A percentile compares a stretch with the other conserved stretches of the same genome.
phyloP scores from a whole-genome alignment of 2,797 vertebrate species.

The Gallirallus australis region DNA sequence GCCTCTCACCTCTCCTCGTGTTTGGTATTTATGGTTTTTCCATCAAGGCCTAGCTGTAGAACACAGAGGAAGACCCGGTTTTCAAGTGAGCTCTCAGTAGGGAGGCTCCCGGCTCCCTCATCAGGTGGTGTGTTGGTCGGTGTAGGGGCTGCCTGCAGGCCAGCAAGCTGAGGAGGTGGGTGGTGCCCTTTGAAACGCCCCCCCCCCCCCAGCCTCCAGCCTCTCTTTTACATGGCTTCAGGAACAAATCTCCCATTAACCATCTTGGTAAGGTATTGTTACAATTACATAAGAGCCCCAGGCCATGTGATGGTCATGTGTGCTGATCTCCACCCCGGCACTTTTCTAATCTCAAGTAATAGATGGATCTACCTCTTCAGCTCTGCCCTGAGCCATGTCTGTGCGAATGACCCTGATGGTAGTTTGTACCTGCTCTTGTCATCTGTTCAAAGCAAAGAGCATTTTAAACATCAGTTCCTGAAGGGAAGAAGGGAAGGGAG shows the following conservation, averaged over 20 bases:
- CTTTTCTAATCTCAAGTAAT: slow-evolving; percentile 5
- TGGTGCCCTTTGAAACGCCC: background rate
- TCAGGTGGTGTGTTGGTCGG: background rate
- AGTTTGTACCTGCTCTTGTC: background rate
- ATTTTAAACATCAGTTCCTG: background rate
- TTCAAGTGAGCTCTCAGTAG: background rate
- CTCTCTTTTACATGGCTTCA: background rate
- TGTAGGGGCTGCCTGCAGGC: background rate
- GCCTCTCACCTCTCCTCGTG: background rate
- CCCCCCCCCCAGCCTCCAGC: background rate
- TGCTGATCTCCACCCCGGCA: background rate
- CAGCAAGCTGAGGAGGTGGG: accelerated
- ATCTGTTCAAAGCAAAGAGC: background rate
- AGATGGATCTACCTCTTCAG: background rate
- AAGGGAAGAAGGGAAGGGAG: background rate
- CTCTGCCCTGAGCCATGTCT: background rate
- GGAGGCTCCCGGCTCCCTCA: background rate
- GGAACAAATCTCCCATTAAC: background rate
- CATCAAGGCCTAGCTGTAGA: background rate
- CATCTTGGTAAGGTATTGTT: background rate
- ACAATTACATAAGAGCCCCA: background rate
- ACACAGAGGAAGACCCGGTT: background rate
- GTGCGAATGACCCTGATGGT: background rate
- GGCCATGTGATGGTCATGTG: background rate
- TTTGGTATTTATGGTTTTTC: background rate